These are phyloP conservation scores for Peromyscus melanophrys DNA, from an alignment of 2,797 vertebrate species.

Conservation along the genomic window DNA sequence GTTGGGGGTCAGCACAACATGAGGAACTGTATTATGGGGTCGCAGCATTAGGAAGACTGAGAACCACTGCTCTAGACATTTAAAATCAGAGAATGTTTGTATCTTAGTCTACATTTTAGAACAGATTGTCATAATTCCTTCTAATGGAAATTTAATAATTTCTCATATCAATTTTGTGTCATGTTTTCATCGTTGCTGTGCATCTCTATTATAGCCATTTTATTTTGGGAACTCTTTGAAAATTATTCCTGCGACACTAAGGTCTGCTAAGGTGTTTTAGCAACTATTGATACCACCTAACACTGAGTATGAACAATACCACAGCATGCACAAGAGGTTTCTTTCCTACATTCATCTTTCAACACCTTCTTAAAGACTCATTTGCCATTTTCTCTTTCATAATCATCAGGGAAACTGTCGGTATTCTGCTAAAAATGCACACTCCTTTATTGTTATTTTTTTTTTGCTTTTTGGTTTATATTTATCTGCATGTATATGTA, in stretches of 20 bases:
- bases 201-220: not conserved
- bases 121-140: not conserved
- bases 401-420: not conserved
- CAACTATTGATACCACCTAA: not conserved
- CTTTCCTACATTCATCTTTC: constrained; percentile 30
- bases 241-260: not conserved
- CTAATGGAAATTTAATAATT: constrained; percentile 35
- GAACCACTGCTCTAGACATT: not conserved
- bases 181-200: not conserved
- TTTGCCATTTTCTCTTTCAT: not conserved
- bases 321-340: not conserved
- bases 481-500: not conserved
- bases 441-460: not conserved
- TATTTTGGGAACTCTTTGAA: constrained; percentile 40
- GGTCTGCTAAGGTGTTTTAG: not conserved
- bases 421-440: not conserved
- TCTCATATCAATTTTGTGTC: not conserved
- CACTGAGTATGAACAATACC: not conserved
- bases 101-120: constrained; percentile 1
- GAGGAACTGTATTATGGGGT: not conserved
- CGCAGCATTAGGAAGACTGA: not conserved
- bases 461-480: not conserved
- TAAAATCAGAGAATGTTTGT: not conserved
- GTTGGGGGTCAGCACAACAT: not conserved
- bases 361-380: constrained; percentile 13